Conservation (phyloP, 2,113 vertebrate genomes). For the Eulacestoma nigropectus region DNA sequence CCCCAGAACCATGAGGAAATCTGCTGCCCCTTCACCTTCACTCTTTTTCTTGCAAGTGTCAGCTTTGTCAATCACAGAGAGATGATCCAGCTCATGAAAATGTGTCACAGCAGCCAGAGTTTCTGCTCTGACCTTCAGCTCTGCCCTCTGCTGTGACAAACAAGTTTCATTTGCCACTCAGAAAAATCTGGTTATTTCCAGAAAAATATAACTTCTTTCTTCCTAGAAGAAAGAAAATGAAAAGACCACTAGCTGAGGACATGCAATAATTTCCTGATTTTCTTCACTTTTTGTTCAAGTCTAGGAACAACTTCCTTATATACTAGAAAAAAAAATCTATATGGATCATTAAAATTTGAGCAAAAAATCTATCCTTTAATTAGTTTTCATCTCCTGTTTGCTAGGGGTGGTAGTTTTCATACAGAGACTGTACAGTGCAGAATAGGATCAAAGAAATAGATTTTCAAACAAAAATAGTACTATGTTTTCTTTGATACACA, state of each 20-base stretch:
- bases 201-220: conserved; percentile 29
- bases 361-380: neutral
- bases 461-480: neutral
- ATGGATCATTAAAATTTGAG: neutral
- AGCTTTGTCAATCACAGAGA: conserved; percentile 66
- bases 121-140: conserved; percentile 62
- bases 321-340: neutral
- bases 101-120: conserved; percentile 46
- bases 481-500: neutral
- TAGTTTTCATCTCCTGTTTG: neutral
- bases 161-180: conserved; percentile 64
- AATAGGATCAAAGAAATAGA: neutral
- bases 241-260: neutral
- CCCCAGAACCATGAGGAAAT: conserved; percentile 9
- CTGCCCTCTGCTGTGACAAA: conserved; percentile 67
- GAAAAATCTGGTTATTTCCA: conserved; percentile 49
- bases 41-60: conserved; percentile 53
- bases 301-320: neutral
- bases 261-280: conserved; percentile 3
- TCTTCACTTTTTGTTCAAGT: neutral
- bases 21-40: conserved; percentile 49
- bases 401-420: neutral
- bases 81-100: conserved; percentile 65
- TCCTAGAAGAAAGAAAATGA: neutral
- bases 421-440: neutral